Evolutionary conservation across 2,113 vertebrate species (phyloP), one percentile per base, ranked within the genome.

Genomic region (Fregetta grallaria): DNA sequence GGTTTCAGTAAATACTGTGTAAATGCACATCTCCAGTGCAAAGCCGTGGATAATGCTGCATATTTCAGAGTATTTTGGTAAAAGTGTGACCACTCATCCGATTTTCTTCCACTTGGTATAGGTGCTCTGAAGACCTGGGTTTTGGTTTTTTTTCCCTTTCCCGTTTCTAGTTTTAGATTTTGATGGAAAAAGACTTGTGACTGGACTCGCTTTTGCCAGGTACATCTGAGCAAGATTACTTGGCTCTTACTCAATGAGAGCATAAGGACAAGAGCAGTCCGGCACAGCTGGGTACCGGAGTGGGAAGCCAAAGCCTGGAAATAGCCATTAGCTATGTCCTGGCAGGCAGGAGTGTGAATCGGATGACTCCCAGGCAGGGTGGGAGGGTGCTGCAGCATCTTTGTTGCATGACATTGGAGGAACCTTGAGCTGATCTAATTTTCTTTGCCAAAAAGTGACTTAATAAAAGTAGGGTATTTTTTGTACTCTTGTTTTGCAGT

Each of bases 261-360:
- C 96, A 94, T 86, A 97, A 97, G 95, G 96, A 88, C 84, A 56
- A 32, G 94, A 96, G 92, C 66, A n/a, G 83, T 79, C 94, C 61
- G 82, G 80, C 94, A 94, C 96, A 97, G 96, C 96, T 95, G 96
- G 96, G 92, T 42, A 65, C 5, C 0, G 83, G 75, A 81, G 75
- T 3, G 68, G 75, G 90, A 53, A 92, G 93, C 88, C 94, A 96
- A 82, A 84, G 88, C 65, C 94, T 95, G 86, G 92, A 92, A 97
- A 94, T 81, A 94, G 84, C 94, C 84, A 89, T 95, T 92, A 92
- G 78, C 87, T 26, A 3, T 9, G 68, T 59, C 86, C 94, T 96
- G 96, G 92, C 97, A 96, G 95, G 67, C 15, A 1, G 8, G 18
- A 91, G 38, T 9, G 0, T 13, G 59, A 22, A 34, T 83, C 66